A percentile compares a stretch with the other conserved stretches of the same genome.
phyloP scores from a whole-genome alignment of 1,140 invertebrate genomes.

The Mizuhopecten yessoensis region DNA sequence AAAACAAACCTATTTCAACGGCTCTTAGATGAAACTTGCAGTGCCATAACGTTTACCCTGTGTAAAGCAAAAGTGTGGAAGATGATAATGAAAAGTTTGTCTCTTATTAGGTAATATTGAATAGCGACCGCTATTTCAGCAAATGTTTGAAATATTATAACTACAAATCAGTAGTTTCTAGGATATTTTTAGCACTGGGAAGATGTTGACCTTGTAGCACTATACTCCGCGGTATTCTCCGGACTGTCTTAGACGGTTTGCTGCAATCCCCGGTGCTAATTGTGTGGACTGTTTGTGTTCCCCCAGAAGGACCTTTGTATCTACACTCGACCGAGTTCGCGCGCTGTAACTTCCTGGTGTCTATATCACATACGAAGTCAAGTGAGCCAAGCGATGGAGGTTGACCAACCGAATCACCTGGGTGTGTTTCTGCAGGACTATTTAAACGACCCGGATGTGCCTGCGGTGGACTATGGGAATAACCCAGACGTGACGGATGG shows the following conservation, averaged over 20 bases:
- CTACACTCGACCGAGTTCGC: background rate
- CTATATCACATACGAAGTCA: background rate
- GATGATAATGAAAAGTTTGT: no score
- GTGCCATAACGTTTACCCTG: no score
- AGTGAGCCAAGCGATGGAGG: background rate
- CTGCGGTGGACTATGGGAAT: background rate
- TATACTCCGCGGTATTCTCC: background rate
- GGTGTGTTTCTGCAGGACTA: background rate
- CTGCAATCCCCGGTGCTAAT: background rate
- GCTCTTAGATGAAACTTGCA: no score
- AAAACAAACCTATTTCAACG: no score
- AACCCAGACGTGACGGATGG: background rate
- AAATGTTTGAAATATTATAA: background rate
- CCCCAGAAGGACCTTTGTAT: background rate
- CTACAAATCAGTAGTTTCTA: constrained; percentile 12
- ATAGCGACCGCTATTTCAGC: no score
- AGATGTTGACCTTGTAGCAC: constrained; percentile 4
- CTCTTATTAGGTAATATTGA: no score
- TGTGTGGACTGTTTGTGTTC: background rate
- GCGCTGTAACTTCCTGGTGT: background rate
- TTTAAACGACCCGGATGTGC: background rate
- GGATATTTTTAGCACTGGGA: constrained; percentile 38
- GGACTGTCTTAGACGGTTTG: background rate
- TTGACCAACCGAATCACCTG: background rate
- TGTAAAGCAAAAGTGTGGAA: no score